Conservation (phyloP, 2,888 invertebrate genomes). For the Caenorhabditis panamensis region DNA sequence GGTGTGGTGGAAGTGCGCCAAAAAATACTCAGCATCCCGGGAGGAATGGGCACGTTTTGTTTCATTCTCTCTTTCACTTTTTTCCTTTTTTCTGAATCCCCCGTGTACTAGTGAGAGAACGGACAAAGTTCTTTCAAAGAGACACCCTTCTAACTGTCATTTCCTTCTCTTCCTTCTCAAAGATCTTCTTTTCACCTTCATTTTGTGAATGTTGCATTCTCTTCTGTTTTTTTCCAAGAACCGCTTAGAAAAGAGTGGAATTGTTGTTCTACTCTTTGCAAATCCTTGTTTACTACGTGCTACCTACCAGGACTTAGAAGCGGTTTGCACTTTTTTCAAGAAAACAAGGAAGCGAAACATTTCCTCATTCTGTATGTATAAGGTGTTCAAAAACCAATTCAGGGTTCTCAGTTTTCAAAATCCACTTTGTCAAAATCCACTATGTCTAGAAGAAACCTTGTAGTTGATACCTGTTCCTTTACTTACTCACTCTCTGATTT, state of each 20-base stretch:
- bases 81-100: not conserved
- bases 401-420: too few relatives aligned
- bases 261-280: not conserved
- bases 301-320: not conserved
- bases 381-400: too few relatives aligned
- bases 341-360: constrained; percentile 1
- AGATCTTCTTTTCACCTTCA: not conserved
- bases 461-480: too few relatives aligned
- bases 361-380: too few relatives aligned
- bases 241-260: not conserved
- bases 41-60: constrained; percentile 38
- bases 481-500: not conserved
- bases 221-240: too few relatives aligned
- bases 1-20: not conserved
- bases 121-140: too few relatives aligned
- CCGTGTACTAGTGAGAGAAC: not conserved
- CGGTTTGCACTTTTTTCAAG: constrained; percentile 34
- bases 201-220: too few relatives aligned
- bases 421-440: too few relatives aligned
- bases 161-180: not conserved
- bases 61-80: constrained; percentile 25
- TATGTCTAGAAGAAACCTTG: too few relatives aligned
- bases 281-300: constrained; percentile 6
- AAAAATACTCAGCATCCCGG: constrained; percentile 36
- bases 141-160: too few relatives aligned